Conservation (phyloP, 2,888 invertebrate genomes). For the Drosophila atripex region DNA sequence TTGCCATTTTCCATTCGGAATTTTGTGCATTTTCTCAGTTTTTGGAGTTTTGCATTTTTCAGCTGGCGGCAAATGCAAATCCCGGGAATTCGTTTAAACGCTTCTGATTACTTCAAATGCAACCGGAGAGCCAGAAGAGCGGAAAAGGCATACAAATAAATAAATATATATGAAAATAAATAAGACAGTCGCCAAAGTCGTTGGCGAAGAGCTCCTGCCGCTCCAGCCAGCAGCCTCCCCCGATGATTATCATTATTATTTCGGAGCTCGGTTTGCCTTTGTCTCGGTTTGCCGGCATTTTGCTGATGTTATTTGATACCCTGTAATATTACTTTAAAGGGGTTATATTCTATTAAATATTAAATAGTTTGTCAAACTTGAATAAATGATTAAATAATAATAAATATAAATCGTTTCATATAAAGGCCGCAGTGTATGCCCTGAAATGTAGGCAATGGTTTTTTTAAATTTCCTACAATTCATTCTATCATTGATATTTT, state of each 20-base stretch:
- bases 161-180: slow-evolving; percentile 31
- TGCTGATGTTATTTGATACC: slow-evolving; percentile 9
- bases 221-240: slow-evolving; percentile 2
- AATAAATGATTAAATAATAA: no score
- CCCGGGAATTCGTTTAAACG: slow-evolving; percentile 70
- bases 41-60: neutral
- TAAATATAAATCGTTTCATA: no score
- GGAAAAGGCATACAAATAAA: slow-evolving; percentile 22
- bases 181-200: slow-evolving; percentile 5
- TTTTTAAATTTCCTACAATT: no score
- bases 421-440: no score
- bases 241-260: slow-evolving; percentile 41
- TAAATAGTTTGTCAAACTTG: no score
- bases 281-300: slow-evolving; percentile 13
- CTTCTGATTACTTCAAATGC: slow-evolving; percentile 71
- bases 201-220: neutral
- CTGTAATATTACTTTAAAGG: neutral
- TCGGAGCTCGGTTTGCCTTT: slow-evolving; percentile 33
- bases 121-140: slow-evolving; percentile 9
- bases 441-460: no score
- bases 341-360: neutral
- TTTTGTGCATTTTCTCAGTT: neutral
- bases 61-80: slow-evolving; percentile 58
- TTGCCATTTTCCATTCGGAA: neutral
- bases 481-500: no score